These are phyloP conservation scores for Ceramica pisi DNA, from an alignment of 2,888 invertebrate species.

Conservation along the genomic window DNA sequence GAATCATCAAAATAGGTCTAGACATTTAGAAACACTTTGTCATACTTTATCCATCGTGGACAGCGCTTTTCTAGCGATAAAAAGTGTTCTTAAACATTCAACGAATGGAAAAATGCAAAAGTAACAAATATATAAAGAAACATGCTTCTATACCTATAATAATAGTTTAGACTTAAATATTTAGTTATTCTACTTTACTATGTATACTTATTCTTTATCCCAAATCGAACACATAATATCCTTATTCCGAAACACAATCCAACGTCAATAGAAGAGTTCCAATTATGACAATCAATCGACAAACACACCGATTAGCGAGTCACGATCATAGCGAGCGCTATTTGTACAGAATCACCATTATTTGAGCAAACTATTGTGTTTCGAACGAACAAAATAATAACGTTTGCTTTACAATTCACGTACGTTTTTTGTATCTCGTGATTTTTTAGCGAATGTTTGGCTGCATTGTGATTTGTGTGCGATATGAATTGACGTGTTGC, in stretches of 20 bases:
- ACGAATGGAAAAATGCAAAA: too few species aligned
- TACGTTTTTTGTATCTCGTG: slow-evolving; percentile 45
- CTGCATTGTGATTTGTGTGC: slow-evolving; percentile 23
- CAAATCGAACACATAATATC: slow-evolving; percentile 27
- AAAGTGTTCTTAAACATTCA: too few species aligned
- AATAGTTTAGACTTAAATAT: neutral
- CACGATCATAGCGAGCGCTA: slow-evolving; percentile 62
- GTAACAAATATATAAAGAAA: neutral
- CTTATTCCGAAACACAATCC: slow-evolving; percentile 30
- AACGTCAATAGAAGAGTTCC: slow-evolving; percentile 40
- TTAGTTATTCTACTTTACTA: neutral
- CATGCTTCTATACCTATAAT: neutral
- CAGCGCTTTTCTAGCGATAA: too few species aligned
- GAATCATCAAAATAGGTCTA: too few species aligned
- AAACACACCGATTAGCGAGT: slow-evolving; percentile 65
- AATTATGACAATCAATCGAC: slow-evolving; percentile 59
- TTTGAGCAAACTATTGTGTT: slow-evolving; percentile 58
- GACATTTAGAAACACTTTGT: too few species aligned
- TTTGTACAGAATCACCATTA: slow-evolving; percentile 54
- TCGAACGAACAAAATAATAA: slow-evolving; percentile 47
- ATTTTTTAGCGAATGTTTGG: slow-evolving; percentile 44
- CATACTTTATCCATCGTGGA: too few species aligned
- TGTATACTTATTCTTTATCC: neutral
- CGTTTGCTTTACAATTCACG: slow-evolving; percentile 53
- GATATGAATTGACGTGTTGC: neutral